Percentiles rank a stretch among this genome's conserved stretches.
Conservation (phyloP, 37 sponge, comb jelly and placozoan species). For the Bolinopsis microptera region DNA sequence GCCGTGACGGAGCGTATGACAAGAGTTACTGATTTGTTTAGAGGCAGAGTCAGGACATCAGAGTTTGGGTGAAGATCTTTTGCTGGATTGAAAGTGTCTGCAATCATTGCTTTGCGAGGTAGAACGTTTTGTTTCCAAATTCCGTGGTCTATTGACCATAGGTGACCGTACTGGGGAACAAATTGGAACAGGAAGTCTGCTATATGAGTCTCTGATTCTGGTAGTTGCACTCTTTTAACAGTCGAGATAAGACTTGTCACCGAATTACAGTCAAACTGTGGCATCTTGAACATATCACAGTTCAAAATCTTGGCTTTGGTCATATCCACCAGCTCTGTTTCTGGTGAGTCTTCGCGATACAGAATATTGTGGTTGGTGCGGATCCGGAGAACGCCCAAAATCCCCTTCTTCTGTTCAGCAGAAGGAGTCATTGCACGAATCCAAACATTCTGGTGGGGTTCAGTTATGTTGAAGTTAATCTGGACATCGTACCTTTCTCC, state of each 20-base stretch:
- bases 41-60: not conserved
- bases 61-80: slow-evolving; percentile 11
- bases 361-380: not conserved
- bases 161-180: not conserved
- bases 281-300: not conserved
- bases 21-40: not conserved
- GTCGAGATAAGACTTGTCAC: not conserved
- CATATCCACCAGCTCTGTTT: not conserved
- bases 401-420: not conserved
- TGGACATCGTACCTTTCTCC: slow-evolving; percentile 1
- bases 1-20: not conserved
- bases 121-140: not conserved
- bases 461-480: not conserved
- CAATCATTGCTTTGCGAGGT: not conserved
- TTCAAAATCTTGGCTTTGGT: not conserved
- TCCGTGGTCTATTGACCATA: not conserved
- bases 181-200: slow-evolving; percentile 12
- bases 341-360: not conserved
- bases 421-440: slow-evolving; percentile 13
- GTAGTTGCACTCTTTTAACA: not conserved
- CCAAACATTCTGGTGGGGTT: not conserved
- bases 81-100: not conserved
- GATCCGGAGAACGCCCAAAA: not conserved
- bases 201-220: not conserved
- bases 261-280: not conserved